Evolutionary conservation across 1,140 invertebrate species (phyloP), one percentile per base, ranked within the genome.

Genomic region (Drosophila mauritiana): DNA sequence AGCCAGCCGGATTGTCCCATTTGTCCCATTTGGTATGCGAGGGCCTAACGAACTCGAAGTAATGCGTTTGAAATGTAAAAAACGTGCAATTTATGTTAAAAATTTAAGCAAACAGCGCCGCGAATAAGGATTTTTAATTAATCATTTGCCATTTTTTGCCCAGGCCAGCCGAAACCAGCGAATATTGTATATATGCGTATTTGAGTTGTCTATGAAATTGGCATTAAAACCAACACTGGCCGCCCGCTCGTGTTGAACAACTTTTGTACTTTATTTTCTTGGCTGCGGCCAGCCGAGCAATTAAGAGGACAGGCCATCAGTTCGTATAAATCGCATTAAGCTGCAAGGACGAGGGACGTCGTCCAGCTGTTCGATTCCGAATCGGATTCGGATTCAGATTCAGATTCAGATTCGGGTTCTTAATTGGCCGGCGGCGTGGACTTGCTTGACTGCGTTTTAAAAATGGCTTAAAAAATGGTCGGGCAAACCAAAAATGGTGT

Each of bases 51-150:
- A 91, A 91, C 90, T 91, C 25, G 90, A 91, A 91, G 79, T 91
- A 91, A 91, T 78, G 85, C 90, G 85, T 91, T 91, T 91, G 90
- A 91, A 90, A 91, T 91, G 89, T 91, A 91, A 91, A 90, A 91
- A 89, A 84, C 85, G 73, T 89, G 85, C 73, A 89, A 89, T 89
- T 89, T 89, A 90, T 89, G 84, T 80, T 80, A 90, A 89, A 89
- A 90, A 84, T 84, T 89, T 90, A 61, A 77, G 80, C 77, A 88
- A 88, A 89, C 73, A 82, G 46, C 58, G 49, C 63, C 52, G 59
- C 48, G 31, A 58, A 58, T 25, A 55, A 56, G 58, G 52, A 63
- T 59, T 84, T 80, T 84, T 90, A 89, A 89, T 89, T 89, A 89
- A 89, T 89, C 84, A 89, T 85, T 84, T 86, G 73, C 82, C 58